Evolutionary conservation across 2,113 vertebrate genomes (phyloP), one percentile per base, ranked within the genome.

Genomic region (Prietella phreatophila): DNA sequence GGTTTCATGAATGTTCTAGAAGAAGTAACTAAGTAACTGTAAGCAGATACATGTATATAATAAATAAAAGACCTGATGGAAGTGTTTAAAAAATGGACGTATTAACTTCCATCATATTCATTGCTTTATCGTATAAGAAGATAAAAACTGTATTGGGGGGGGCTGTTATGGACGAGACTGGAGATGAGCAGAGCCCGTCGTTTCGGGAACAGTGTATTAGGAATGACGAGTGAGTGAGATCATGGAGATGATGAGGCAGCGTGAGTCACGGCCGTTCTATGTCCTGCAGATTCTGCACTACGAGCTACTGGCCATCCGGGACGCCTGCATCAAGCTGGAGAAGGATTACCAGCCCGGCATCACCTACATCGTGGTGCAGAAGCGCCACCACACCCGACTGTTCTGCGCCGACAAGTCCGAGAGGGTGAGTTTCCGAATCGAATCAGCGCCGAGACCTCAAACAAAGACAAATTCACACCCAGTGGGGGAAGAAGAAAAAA

Each of bases 291-390:
- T 96, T 87, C 94, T 96, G 61, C 95, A 96, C 91, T 96, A 96
- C 1, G 95, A 99, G 87, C 97, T 99, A 88, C 93, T 99, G 90
- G 98, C 98, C 91, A 99, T 99, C 94, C 95, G 98, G 93, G 98
- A 99, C 87, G 98, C 98, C 79, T 99, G 98, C 93, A 99, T 99
- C 93, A 99, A 98, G 92, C 92, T 99, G 95, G 98, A 99, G 94
- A 99, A 99, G 82, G 98, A 99, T 93, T 99, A 99, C 93, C 98
- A 99, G 94, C 98, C 98, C 33, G 98, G 98, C 90, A 99, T 99
- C 94, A 99, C 98, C 33, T 99, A 99, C 90, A 98, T 99, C 7
- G 98, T 99, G 73, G 98, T 99, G 90, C 98, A 99, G 94, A 99
- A 99, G 92, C 95, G 98, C 88, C 98, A 99, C 94, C 98, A 99